Evolutionary conservation across 2,113 vertebrate genomes (phyloP).

Genomic region (Cheilinus undulatus): DNA sequence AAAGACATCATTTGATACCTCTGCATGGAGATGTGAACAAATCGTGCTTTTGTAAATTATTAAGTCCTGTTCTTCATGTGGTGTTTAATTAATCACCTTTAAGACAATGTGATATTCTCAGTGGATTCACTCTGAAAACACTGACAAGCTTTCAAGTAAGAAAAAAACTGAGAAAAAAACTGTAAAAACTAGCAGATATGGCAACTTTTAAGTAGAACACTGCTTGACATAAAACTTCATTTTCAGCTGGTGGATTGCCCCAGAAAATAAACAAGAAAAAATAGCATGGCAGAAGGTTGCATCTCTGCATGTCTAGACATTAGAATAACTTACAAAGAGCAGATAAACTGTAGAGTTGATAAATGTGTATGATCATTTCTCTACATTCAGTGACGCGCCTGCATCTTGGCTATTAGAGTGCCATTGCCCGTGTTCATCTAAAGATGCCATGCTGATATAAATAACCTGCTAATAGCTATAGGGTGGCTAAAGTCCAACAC

Average conservation of each 20-base stretch:
- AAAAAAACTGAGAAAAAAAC: neutral
- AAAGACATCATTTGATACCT: neutral
- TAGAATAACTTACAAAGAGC: too few relatives aligned
- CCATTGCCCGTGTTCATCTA: too few relatives aligned
- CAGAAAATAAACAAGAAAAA: too few relatives aligned
- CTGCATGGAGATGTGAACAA: neutral
- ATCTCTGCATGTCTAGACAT: too few relatives aligned
- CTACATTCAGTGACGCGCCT: too few relatives aligned
- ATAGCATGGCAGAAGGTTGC: too few relatives aligned
- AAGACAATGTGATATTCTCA: neutral
- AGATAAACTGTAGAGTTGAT: too few relatives aligned
- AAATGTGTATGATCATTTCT: too few relatives aligned
- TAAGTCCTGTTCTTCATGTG: neutral
- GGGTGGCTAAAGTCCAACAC: too few relatives aligned
- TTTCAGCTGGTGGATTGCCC: neutral
- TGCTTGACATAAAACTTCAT: neutral
- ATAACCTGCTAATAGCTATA: too few relatives aligned
- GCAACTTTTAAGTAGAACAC: slow-evolving; percentile 6
- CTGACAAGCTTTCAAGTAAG: neutral
- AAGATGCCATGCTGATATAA: too few relatives aligned
- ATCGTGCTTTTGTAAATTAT: neutral
- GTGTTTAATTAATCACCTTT: neutral
- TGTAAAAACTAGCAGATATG: neutral
- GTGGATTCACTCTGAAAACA: neutral
- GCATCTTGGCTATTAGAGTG: too few relatives aligned